Evolutionary conservation across 1,140 invertebrate species (phyloP).

Genomic region (Camponotus vicinus): DNA sequence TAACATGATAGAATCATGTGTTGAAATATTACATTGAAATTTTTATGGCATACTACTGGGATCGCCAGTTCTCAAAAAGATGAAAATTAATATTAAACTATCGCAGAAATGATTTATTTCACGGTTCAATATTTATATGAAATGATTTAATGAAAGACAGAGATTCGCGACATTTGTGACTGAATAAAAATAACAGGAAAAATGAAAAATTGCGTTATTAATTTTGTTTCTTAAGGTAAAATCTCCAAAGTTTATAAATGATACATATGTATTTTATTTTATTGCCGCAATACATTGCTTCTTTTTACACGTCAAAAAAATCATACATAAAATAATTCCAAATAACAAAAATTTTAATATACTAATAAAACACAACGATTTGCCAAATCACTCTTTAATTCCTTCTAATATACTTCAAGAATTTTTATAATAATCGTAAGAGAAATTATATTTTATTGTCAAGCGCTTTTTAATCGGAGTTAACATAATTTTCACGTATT

Average conservation of each 20-base stretch:
- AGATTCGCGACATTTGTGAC: not conserved
- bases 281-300: not conserved
- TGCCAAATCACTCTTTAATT: not conserved
- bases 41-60: constrained; percentile 4
- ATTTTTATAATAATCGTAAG: not conserved
- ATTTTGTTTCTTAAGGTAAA: not conserved
- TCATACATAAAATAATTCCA: not conserved
- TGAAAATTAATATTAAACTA: constrained; percentile 1
- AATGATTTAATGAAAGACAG: not conserved
- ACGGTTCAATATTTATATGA: not conserved
- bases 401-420: not conserved
- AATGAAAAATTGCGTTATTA: not conserved
- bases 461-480: not conserved
- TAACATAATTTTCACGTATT: not conserved
- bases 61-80: constrained; percentile 29
- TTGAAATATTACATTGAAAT: constrained; percentile 25
- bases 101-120: constrained; percentile 2
- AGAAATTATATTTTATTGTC: not conserved
- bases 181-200: not conserved
- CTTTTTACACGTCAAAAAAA: not conserved
- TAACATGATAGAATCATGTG: not conserved
- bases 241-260: not conserved
- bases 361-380: not conserved
- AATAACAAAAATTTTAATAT: not conserved
- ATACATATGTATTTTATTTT: not conserved